A percentile compares a stretch with the other conserved stretches of the same genome.
These are phyloP conservation scores for Calephelis virginiensis DNA, from an alignment of 1,140 invertebrate genomes.

Conservation along the genomic window DNA sequence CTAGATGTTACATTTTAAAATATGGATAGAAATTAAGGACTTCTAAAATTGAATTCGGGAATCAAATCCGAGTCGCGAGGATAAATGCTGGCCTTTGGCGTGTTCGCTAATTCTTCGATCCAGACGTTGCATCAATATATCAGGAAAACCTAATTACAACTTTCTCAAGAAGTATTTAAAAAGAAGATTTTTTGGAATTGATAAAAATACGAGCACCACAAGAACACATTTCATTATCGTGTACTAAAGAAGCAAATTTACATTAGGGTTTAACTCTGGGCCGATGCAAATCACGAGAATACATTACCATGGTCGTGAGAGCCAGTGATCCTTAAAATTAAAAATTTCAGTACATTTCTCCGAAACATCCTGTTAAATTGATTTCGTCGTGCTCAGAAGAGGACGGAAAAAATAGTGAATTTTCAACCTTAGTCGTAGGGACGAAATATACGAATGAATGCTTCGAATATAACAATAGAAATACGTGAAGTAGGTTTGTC, in stretches of 20 bases:
- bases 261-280: neutral
- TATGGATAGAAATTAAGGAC: too few relatives aligned
- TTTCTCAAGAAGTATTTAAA: neutral
- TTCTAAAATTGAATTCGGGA: too few relatives aligned
- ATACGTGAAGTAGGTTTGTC: too few relatives aligned
- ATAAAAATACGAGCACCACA: neutral
- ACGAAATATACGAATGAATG: neutral
- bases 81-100: too few relatives aligned
- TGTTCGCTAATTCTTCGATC: too few relatives aligned
- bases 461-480: too few relatives aligned
- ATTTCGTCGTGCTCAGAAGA: neutral
- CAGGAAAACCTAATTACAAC: neutral
- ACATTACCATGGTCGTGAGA: slow-evolving; percentile 7
- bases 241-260: slow-evolving; percentile 5
- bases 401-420: neutral
- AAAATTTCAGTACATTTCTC: slow-evolving; percentile 3
- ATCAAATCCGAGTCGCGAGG: too few relatives aligned
- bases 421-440: neutral
- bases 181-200: too few relatives aligned
- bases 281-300: neutral
- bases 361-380: slow-evolving; percentile 8
- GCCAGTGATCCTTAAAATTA: slow-evolving; percentile 10
- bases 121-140: too few relatives aligned
- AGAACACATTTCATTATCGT: slow-evolving; percentile 1
- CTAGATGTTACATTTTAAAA: too few relatives aligned